Conservation (phyloP, 2,797 vertebrate genomes). For the Falco novaeseelandiae region DNA sequence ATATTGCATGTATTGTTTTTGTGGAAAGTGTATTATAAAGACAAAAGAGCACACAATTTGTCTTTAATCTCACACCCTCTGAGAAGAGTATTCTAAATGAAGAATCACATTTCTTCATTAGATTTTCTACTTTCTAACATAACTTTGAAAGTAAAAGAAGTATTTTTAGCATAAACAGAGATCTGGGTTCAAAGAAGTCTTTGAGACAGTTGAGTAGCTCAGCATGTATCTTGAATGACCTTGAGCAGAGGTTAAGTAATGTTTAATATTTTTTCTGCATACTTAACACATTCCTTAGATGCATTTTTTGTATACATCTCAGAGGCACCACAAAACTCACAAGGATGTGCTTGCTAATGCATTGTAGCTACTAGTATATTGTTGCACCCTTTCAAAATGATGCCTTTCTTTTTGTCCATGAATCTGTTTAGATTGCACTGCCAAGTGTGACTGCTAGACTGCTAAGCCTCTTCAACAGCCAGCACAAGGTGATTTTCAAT, state of each 20-base stretch:
- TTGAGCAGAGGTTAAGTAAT: background rate
- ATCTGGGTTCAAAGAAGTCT: background rate
- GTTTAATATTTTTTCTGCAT: background rate
- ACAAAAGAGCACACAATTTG: background rate
- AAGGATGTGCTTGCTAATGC: background rate
- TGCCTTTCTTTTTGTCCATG: background rate
- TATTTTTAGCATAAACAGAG: background rate
- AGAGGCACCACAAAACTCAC: background rate
- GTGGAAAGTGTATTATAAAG: background rate
- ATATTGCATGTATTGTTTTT: background rate
- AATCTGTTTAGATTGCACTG: constrained; percentile 1
- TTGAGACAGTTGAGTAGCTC: background rate
- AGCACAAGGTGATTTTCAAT: constrained; percentile 19
- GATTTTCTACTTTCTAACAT: background rate
- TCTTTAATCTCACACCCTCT: background rate
- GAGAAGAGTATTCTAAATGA: background rate
- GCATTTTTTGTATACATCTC: background rate
- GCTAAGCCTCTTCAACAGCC: constrained; percentile 23
- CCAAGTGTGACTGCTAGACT: background rate
- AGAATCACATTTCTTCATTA: background rate
- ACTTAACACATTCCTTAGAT: background rate
- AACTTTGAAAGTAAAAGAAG: background rate
- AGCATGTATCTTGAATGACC: background rate
- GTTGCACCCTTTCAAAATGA: constrained; percentile 34
- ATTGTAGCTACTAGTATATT: background rate